Evolutionary conservation across 2,113 vertebrate genomes (phyloP).

Genomic region (Ceuthmochares aereus): DNA sequence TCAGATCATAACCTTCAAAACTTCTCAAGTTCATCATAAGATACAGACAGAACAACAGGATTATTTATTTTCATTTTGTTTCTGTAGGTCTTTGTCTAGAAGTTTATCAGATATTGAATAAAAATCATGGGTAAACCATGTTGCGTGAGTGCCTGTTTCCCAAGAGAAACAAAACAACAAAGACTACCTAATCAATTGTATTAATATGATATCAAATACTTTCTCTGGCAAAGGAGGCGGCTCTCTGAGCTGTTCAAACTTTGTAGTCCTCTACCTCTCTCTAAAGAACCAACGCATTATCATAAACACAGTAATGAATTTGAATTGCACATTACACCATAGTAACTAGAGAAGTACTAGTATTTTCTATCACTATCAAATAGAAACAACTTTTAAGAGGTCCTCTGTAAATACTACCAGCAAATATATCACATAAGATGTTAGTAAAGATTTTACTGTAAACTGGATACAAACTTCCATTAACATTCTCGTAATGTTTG

Average conservation of each 20-base stretch:
- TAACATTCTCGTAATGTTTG: background rate
- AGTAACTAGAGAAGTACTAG: background rate
- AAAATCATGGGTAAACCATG: background rate
- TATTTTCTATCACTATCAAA: background rate
- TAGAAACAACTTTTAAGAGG: background rate
- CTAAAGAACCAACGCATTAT: background rate
- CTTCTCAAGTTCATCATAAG: accelerated
- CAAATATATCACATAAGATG: background rate
- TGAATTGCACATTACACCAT: background rate
- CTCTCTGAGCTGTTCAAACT: background rate
- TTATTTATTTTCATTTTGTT: background rate
- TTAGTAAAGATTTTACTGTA: background rate
- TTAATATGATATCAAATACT: background rate
- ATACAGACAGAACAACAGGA: background rate
- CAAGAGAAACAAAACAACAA: background rate
- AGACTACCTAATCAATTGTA: background rate
- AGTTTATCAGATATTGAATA: background rate
- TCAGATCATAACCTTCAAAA: background rate
- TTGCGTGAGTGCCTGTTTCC: background rate
- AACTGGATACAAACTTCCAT: background rate
- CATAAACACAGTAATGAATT: background rate
- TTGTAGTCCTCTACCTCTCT: background rate
- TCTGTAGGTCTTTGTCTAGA: background rate
- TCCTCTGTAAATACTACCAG: background rate
- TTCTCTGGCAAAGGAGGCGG: background rate